Evolutionary conservation across 2,797 vertebrate genomes (phyloP).

Genomic region (Natrix natrix): DNA sequence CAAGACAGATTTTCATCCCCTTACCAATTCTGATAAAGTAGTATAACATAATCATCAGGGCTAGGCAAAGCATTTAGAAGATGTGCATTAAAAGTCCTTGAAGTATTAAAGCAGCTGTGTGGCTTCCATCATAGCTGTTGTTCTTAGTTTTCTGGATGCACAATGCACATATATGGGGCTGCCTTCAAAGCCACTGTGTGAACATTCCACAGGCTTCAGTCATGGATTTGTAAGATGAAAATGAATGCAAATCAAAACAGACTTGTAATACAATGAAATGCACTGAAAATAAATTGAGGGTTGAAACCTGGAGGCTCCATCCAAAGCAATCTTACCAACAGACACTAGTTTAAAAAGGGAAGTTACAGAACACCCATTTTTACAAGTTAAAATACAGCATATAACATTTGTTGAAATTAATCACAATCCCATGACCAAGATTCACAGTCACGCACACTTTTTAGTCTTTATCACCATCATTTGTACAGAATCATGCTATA

Average conservation of each 20-base stretch:
- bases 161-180: neutral
- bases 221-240: neutral
- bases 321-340: neutral
- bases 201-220: neutral
- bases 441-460: slow-evolving; percentile 33
- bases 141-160: neutral
- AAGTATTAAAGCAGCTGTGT: neutral
- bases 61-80: neutral
- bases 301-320: neutral
- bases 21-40: neutral
- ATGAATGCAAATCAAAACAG: neutral
- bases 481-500: slow-evolving; percentile 24
- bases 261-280: neutral
- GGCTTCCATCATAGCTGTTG: neutral
- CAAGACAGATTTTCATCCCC: neutral
- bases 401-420: neutral
- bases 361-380: neutral
- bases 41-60: neutral
- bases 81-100: neutral
- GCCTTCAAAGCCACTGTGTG: neutral
- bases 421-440: slow-evolving; percentile 48
- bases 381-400: neutral
- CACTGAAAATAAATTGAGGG: neutral
- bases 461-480: slow-evolving; percentile 11
- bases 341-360: neutral